Base-by-base conservation (phyloP, 2,888 invertebrate species). In the Dicycla oo region DNA sequence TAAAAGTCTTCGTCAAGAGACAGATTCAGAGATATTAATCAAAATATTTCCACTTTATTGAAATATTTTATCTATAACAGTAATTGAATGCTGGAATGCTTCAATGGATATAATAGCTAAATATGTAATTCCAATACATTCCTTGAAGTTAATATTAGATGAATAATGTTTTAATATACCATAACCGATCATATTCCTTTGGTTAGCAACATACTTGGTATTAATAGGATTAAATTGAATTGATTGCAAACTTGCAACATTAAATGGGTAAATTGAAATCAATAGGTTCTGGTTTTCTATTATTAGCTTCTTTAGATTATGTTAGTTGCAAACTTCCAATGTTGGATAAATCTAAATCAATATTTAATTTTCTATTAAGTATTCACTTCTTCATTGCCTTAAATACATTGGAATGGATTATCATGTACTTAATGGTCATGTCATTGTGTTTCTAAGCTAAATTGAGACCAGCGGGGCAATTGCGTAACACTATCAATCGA, bases 41-140 rank as follows among this genome's bases (percentile, higher is more conserved):
- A 83, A 73, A 73, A 75, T 83, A 60, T 23, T 72, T 65, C 23
- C 10, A 67, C n/a, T 79, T 60, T 68, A 82, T 71, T 71, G 74
- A 79, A 82, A 82, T 82, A 82, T 82, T 70, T 71, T 20, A 69
- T 74, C 74, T 79, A 69, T 71, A 81, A 62, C 43, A 43, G 83
- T 26, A 38, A 66, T 71, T 1, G 34, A 68, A 68, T n/a, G 38
- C 13, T 62, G 20, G 61, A 69, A 83, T 83, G 62, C 26, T 67
- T 80, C 47, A 70, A 73, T 73, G 49, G 56, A 38, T 68, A 60
- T 57, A 34, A 47, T 64, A 57, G 26, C 51, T 58, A 56, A 51
- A 60, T 75, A 61, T 53, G 64, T 65, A 56, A n/a, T 43, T 58
- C 54, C 34, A 69, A 43, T 40, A 40, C 40, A 70, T 78, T 62